Base-by-base conservation (phyloP, 2,888 invertebrate genomes). In the Lycia hirtaria region DNA sequence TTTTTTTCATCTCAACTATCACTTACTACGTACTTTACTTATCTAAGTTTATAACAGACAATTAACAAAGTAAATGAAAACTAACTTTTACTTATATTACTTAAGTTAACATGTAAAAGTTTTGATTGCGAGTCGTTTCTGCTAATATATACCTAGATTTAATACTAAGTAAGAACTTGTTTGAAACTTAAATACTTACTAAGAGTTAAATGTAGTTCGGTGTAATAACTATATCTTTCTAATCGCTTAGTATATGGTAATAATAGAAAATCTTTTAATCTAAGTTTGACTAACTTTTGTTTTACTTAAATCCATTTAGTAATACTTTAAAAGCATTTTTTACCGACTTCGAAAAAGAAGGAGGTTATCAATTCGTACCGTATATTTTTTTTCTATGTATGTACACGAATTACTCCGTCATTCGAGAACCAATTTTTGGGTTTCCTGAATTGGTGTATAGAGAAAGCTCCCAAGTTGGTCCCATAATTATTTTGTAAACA, bases 101-200 rank as follows among this genome's bases (percentile, higher is more conserved):
- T 26, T 28, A 48, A 52, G 54, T 56, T 48, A 33, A 33, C 28
- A 44, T 47, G 7, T 59, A 54, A 38, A 48, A 51, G 35, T 44
- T 51, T 55, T 30, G 12, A 60, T 49, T 56, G 54, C 38, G 57
- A 40, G 60, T 43, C 54, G 59, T 65, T 35, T 35, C 28, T 28
- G 20, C 35, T 17, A 44, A 51, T 40, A 43, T 2, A 4, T 22
- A 47, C 6, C 38, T 22, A 20, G 41, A 49, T 38, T 22, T 35
- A 35, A 32, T 24, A 33, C 10, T 35, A 5, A 4, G 10, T 35
- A 22, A 20, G 26, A 47, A 47, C 22, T 22, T 47, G 35, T 35
- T 24, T 24, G 20, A 22, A 44, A 35, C n/a, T 22, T 4, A 35
- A 47, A 47, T 47, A 47, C 14, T 47, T 24, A 4, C 4, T 15